A percentile compares a stretch with the other conserved stretches of the same genome.
phyloP scores from a whole-genome alignment of 2,888 invertebrate genomes.

The Archips crataeganus region DNA sequence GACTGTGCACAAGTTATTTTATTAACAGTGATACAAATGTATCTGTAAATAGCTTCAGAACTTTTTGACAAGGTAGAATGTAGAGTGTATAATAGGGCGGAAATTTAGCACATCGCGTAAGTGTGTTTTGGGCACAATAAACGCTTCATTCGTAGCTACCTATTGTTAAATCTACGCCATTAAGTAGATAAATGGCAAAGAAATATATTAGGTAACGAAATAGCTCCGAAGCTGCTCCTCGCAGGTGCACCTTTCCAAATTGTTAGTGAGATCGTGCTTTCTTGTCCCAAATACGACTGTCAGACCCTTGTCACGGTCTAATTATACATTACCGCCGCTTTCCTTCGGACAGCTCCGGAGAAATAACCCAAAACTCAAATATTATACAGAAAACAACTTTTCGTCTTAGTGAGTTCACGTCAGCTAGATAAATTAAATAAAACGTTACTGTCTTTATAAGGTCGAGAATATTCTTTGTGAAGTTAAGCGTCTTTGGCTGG shows the following conservation, averaged over 20 bases:
- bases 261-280: constrained; percentile 68
- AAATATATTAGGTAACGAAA: constrained; percentile 36
- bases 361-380: constrained; percentile 55
- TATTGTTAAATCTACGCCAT: constrained; percentile 4
- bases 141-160: not conserved
- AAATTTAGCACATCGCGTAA: not conserved
- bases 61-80: not conserved
- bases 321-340: constrained; percentile 82
- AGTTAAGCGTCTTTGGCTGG: constrained; percentile 33
- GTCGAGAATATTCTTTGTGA: constrained; percentile 32
- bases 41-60: not conserved
- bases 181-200: constrained; percentile 24
- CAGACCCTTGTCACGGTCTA: constrained; percentile 82
- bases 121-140: not conserved
- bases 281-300: constrained; percentile 81
- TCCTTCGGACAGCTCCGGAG: constrained; percentile 65
- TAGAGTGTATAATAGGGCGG: not conserved
- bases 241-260: constrained; percentile 72
- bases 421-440: constrained; percentile 42
- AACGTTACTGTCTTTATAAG: constrained; percentile 43
- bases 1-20: not conserved
- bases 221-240: constrained; percentile 49
- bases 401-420: constrained; percentile 43
- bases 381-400: constrained; percentile 60
- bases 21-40: not conserved